These are phyloP conservation scores for Lampris incognitus DNA, from an alignment of 2,113 vertebrate genomes.

Conservation along the genomic window DNA sequence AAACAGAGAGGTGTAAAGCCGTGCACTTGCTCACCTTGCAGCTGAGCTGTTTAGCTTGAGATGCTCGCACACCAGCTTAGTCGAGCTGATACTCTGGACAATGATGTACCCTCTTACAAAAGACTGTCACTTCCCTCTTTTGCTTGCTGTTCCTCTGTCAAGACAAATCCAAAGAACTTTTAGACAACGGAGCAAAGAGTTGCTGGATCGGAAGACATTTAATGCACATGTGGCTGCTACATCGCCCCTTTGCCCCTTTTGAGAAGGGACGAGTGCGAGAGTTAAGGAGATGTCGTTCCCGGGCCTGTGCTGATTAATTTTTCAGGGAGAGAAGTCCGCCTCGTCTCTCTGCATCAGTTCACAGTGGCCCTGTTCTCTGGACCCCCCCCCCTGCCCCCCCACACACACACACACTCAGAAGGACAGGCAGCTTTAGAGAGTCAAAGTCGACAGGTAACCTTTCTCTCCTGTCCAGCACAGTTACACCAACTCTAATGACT, in stretches of 20 bases:
- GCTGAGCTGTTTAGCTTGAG: neutral
- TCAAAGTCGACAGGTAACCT: conserved; percentile 73
- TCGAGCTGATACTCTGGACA: neutral
- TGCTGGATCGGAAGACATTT: conserved; percentile 53
- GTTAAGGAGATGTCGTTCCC: conserved; percentile 59
- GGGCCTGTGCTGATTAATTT: conserved; percentile 66
- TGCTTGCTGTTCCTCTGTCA: conserved; percentile 21
- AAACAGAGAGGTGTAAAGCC: neutral
- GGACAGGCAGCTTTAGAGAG: conserved; percentile 54
- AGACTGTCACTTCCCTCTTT: neutral
- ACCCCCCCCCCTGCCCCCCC: conserved; percentile 10
- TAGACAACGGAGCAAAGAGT: conserved; percentile 13
- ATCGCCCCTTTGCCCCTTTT: conserved; percentile 51
- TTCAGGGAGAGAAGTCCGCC: conserved; percentile 63
- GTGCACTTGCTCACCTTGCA: conserved; percentile 23
- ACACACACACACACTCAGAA: conserved; percentile 28
- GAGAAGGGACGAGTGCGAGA: conserved; percentile 48
- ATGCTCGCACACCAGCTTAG: neutral
- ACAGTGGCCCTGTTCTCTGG: conserved; percentile 37
- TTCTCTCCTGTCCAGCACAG: conserved; percentile 48
- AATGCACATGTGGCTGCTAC: conserved; percentile 38
- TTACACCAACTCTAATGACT: conserved; percentile 29
- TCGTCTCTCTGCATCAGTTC: conserved; percentile 74
- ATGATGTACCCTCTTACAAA: neutral
- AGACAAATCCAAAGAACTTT: conserved; percentile 20